A percentile compares a stretch with the other conserved stretches of the same genome.
These are phyloP conservation scores for Camelus bactrianus DNA, from an alignment of 2,113 vertebrate genomes.

Conservation along the genomic window DNA sequence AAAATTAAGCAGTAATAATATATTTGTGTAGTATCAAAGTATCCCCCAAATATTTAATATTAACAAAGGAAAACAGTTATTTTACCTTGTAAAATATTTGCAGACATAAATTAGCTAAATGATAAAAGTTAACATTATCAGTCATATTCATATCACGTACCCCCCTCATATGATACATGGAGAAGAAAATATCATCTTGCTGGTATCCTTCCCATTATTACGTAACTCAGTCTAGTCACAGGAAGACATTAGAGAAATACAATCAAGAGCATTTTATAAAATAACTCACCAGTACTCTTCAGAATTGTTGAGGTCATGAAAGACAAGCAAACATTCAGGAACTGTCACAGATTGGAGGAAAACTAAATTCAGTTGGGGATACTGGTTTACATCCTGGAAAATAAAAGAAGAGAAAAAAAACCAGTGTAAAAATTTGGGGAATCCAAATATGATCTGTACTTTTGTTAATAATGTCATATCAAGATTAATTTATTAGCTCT, in stretches of 20 bases:
- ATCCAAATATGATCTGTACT: no score
- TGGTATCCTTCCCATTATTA: not conserved
- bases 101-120: not conserved
- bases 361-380: no score
- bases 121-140: not conserved
- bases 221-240: not conserved
- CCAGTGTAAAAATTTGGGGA: no score
- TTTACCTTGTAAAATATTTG: not conserved
- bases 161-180: fast-evolving
- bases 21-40: not conserved
- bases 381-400: no score
- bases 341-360: no score
- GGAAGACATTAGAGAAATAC: not conserved
- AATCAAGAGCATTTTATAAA: no score
- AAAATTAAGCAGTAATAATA: not conserved
- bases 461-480: no score
- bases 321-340: no score
- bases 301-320: no score
- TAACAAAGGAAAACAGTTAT: not conserved
- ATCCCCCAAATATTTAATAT: not conserved
- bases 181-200: not conserved
- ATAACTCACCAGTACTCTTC: no score
- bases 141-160: not conserved
- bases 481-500: no score
- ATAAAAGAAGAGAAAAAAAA: no score